phyloP scores from a whole-genome alignment of 2,113 vertebrate genomes.

The Sylvia atricapilla region DNA sequence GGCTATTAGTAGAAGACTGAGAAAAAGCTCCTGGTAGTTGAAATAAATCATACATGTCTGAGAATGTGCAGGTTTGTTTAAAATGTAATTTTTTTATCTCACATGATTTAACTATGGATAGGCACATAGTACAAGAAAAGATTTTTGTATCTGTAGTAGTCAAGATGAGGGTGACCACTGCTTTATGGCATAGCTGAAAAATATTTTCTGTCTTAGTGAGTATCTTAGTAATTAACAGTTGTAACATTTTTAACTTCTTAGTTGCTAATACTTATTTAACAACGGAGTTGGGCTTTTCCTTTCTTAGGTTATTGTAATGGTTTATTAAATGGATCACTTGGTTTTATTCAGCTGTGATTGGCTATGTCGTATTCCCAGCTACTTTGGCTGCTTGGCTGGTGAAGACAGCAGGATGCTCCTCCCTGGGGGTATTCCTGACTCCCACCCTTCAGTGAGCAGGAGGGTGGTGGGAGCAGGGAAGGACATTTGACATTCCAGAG shows the following conservation, averaged over 20 bases:
- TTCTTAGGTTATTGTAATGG: background rate
- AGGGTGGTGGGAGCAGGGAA: background rate
- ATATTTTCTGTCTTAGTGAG: background rate
- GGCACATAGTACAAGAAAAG: background rate
- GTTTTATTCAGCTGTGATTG: background rate
- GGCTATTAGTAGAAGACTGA: background rate
- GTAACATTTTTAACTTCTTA: background rate
- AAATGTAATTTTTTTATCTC: background rate
- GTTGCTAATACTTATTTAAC: background rate
- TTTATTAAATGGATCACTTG: background rate
- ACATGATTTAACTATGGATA: background rate
- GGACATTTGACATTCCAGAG: background rate
- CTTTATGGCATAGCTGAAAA: background rate
- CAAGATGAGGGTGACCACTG: background rate
- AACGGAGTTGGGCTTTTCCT: background rate
- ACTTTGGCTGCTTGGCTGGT: rapidly evolving
- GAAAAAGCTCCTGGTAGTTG: background rate
- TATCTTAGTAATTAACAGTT: background rate
- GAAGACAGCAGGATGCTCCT: background rate
- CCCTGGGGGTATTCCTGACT: background rate
- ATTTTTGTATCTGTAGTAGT: background rate
- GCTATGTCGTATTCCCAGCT: background rate
- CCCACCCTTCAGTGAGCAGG: rapidly evolving
- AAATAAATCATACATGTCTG: background rate
- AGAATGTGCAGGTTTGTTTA: background rate